Conservation (phyloP, 2,888 invertebrate genomes). For the Ceramica pisi region DNA sequence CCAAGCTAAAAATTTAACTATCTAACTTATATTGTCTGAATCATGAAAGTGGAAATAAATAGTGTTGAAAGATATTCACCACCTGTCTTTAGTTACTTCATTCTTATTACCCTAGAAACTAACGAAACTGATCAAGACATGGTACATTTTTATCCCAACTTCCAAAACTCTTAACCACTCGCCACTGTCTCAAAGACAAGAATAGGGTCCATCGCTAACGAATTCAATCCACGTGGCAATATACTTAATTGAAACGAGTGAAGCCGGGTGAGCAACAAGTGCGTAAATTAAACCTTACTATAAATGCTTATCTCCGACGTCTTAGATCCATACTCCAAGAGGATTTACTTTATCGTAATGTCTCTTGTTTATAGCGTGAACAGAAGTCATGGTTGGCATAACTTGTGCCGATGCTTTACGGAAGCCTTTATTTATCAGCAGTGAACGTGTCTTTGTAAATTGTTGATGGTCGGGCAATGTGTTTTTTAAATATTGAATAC, state of each 20-base stretch:
- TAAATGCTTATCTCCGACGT: constrained; percentile 52
- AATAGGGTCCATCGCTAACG: constrained; percentile 64
- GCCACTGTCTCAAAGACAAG: constrained; percentile 36
- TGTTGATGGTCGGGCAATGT: neutral
- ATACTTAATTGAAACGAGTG: constrained; percentile 75
- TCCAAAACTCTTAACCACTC: constrained; percentile 27
- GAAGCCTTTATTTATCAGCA: neutral
- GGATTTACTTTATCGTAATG: constrained; percentile 42
- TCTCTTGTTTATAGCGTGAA: constrained; percentile 27
- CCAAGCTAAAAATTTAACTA: too few species aligned
- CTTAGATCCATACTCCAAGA: constrained; percentile 39
- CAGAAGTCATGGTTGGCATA: neutral
- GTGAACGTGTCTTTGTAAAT: too few species aligned
- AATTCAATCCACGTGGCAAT: constrained; percentile 74
- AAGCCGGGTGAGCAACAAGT: constrained; percentile 74
- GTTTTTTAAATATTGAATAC: too few species aligned
- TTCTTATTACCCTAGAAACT: too few species aligned
- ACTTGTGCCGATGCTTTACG: neutral
- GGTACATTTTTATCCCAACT: neutral
- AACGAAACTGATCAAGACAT: neutral
- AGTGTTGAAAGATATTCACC: neutral
- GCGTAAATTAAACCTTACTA: constrained; percentile 69
- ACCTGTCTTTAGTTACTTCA: neutral
- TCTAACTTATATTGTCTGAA: too few species aligned
- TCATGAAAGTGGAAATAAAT: too few species aligned